phyloP scores from a whole-genome alignment of 2,888 invertebrate genomes.

The Drosophila kanekoi region DNA sequence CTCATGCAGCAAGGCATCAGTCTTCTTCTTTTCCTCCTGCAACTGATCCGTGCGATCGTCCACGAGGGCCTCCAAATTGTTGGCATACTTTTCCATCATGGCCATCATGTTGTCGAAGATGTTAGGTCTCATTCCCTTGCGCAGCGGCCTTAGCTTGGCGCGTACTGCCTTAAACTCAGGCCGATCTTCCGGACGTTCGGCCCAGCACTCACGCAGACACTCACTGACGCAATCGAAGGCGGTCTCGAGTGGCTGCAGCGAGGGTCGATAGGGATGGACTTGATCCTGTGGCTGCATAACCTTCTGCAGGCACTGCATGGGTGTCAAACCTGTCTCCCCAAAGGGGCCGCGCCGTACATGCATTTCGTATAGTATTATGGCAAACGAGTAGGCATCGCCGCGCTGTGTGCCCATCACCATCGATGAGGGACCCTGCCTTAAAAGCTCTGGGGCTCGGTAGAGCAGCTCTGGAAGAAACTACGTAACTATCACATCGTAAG shows the following conservation, averaged over 20 bases:
- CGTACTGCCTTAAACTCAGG: slow-evolving; percentile 95
- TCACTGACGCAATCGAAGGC: slow-evolving; percentile 94
- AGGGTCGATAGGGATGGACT: slow-evolving; percentile 86
- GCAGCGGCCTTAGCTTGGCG: slow-evolving; percentile 91
- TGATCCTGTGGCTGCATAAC: slow-evolving; percentile 83
- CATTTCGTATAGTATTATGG: slow-evolving; percentile 94
- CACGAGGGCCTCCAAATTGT: slow-evolving; percentile 96
- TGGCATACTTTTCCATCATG: slow-evolving; percentile 99
- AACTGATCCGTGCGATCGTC: slow-evolving; percentile 97
- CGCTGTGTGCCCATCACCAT: slow-evolving; percentile 88
- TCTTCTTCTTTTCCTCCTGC: slow-evolving; percentile 98
- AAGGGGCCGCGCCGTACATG: slow-evolving; percentile 95
- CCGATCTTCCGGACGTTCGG: slow-evolving; percentile 91
- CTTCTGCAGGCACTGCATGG: slow-evolving; percentile 87
- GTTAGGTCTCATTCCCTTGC: slow-evolving; percentile 97
- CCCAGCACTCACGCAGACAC: slow-evolving; percentile 95
- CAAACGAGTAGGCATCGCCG: slow-evolving; percentile 95
- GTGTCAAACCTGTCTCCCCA: slow-evolving; percentile 89
- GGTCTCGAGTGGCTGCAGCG: slow-evolving; percentile 91
- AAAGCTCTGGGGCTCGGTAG: slow-evolving; percentile 93
- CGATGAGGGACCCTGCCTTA: slow-evolving; percentile 86
- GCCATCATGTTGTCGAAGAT: slow-evolving; percentile 99
- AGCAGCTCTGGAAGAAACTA: slow-evolving; percentile 87
- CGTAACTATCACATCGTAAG: background rate
- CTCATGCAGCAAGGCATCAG: slow-evolving; percentile 94